A percentile compares a stretch with the other conserved stretches of the same genome.
phyloP scores from a whole-genome alignment of 2,888 invertebrate species.

The Sisyra nigra region DNA sequence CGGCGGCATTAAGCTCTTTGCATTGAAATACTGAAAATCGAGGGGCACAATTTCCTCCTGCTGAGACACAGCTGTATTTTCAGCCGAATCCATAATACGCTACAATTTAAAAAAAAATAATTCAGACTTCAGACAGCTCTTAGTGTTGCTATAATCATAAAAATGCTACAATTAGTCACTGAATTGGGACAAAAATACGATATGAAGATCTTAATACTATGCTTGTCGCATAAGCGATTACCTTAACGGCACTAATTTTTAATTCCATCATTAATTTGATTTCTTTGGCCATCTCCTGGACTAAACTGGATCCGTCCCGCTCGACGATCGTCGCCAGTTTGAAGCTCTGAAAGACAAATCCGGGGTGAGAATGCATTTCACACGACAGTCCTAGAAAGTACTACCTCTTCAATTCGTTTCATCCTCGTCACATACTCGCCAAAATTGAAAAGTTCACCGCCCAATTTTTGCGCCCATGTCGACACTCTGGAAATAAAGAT shows the following conservation, averaged over 20 bases:
- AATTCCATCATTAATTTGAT: constrained; percentile 78
- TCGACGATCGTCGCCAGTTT: constrained; percentile 51
- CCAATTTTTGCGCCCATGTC: constrained; percentile 68
- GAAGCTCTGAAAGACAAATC: constrained; percentile 40
- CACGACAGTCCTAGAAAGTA: constrained; percentile 16
- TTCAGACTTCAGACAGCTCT: too few species aligned
- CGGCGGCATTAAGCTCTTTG: constrained; percentile 50
- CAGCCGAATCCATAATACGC: constrained; percentile 80
- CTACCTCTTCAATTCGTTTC: constrained; percentile 60
- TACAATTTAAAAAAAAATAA: constrained; percentile 19
- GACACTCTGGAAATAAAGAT: constrained; percentile 39
- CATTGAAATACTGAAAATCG: constrained; percentile 50
- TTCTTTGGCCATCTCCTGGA: constrained; percentile 68
- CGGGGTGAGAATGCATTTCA: constrained; percentile 5
- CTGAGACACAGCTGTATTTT: constrained; percentile 56
- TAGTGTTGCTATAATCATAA: too few species aligned
- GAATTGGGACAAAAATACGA: too few species aligned
- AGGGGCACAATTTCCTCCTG: constrained; percentile 34
- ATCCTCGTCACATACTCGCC: constrained; percentile 67
- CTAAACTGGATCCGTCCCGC: constrained; percentile 60
- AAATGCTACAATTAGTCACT: too few species aligned
- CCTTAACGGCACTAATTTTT: constrained; percentile 74
- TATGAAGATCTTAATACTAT: background rate
- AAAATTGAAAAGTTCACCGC: constrained; percentile 62
- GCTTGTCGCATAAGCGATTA: constrained; percentile 20